Base-by-base conservation (phyloP, 37 sponge, comb jelly and placozoan genomes). In the Halichondria panicea region DNA sequence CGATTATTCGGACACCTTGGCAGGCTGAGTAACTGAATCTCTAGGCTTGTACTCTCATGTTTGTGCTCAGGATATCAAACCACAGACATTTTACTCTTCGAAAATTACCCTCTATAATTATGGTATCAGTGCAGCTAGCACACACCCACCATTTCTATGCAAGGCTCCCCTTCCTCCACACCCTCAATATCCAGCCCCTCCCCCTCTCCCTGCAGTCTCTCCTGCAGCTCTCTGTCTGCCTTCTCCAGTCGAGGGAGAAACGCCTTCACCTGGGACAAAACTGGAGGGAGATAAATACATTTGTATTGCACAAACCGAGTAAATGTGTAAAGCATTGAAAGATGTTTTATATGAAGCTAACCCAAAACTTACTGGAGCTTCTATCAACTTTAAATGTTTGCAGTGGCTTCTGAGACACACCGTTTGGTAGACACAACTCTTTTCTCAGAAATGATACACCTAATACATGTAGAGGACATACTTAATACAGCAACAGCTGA, bases 221-320 rank as follows among this genome's bases (percentile, higher is more conserved):
- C 28, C 71, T 76, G 39, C 35, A 88, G 71, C 27, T 62, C 58
- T 34, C 53, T 24, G 63, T 88, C 76, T 1, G 88, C 88, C 42
- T 71, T 43, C 31, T 71, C 40, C 53, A 88, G 68, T 18, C 37
- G 21, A 0, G 89, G 83, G 31, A 90, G 65, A 55, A 90, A 84
- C 30, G 37, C 4, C 77, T 75, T 75, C 4, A 81, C 90, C 24
- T 57, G 70, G 1, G 57, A 41, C 32, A 90, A 39, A 2, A 72
- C 89, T 83, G 59, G 22, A 41, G 1, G 1, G 9, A 33, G 66
- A 59, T 21, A n/a, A 28, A 22, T 56, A 59, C 22, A 7, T 59
- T 8, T 8, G 27, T 12, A 22, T 24, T 8, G 61, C 61, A 8
- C 18, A 24, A 27, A n/a, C 27, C 27, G 25, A 48, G 13, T 48